These are phyloP conservation scores for Odontomyia ornata DNA, from an alignment of 2,888 invertebrate species.

Conservation along the genomic window DNA sequence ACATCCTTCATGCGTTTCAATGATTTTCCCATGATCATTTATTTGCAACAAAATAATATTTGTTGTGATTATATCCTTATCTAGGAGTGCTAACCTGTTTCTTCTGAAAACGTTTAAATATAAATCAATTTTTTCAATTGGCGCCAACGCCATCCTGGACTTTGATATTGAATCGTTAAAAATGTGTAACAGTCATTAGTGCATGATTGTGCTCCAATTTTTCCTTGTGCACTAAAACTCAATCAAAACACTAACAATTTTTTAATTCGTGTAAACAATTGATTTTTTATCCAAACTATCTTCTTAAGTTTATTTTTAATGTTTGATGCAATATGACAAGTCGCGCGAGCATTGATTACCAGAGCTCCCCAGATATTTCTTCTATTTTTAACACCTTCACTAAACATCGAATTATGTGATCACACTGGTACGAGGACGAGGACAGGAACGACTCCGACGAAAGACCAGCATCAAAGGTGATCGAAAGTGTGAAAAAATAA, in stretches of 20 bases:
- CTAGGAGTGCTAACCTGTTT: too few species aligned
- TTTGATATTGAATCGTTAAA: not conserved
- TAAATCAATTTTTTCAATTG: too few species aligned
- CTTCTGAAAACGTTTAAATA: too few species aligned
- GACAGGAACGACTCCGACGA: not conserved
- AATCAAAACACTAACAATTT: not conserved
- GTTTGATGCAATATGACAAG: not conserved
- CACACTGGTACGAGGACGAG: not conserved
- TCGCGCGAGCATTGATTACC: not conserved
- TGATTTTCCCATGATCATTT: too few species aligned
- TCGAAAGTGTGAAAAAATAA: conserved; percentile 38
- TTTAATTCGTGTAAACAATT: not conserved
- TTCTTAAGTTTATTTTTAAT: not conserved
- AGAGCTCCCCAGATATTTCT: not conserved
- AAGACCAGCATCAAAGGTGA: conserved; percentile 28
- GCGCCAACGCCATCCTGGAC: too few species aligned
- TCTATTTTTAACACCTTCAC: conserved; percentile 12
- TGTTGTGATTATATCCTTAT: too few species aligned
- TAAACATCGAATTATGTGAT: conserved; percentile 7
- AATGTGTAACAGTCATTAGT: not conserved
- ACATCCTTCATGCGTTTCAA: too few species aligned
- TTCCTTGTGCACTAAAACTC: not conserved
- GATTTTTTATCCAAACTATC: not conserved
- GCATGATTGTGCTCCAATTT: not conserved
- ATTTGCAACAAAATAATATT: too few species aligned